Percentiles rank a stretch among this genome's conserved stretches.
Conservation (phyloP, 1,140 invertebrate species). For the Stenopsyche tienmushanensis region DNA sequence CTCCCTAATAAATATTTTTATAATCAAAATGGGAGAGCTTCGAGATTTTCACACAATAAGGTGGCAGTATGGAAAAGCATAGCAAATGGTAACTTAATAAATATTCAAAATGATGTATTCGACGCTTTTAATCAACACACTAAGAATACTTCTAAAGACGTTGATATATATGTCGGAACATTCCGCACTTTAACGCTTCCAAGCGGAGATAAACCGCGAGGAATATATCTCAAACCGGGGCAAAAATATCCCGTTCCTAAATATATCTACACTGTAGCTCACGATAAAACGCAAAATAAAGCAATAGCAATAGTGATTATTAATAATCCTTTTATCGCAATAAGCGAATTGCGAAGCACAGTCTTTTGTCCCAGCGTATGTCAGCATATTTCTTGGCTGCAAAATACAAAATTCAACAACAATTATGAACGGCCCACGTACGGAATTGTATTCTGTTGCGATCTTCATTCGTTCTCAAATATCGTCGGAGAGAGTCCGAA, state of each 20-base stretch:
- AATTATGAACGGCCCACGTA: constrained; percentile 48
- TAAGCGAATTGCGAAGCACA: constrained; percentile 50
- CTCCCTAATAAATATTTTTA: constrained; percentile 48
- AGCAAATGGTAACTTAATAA: constrained; percentile 47
- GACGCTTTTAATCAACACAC: constrained; percentile 37
- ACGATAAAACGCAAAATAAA: constrained; percentile 35
- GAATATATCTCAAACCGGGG: constrained; percentile 44
- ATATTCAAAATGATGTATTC: constrained; percentile 48
- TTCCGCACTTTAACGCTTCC: constrained; percentile 45
- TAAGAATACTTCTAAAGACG: constrained; percentile 32
- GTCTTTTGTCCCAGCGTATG: constrained; percentile 54
- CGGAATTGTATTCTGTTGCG: constrained; percentile 52
- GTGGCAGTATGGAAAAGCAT: constrained; percentile 49
- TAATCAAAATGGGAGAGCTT: constrained; percentile 48
- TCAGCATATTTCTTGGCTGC: constrained; percentile 46
- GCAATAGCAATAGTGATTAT: constrained; percentile 47
- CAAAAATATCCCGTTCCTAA: constrained; percentile 48
- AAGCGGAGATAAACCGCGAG: constrained; percentile 22
- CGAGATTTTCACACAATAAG: constrained; percentile 50
- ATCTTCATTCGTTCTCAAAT: constrained; percentile 44
- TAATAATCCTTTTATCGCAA: constrained; percentile 52
- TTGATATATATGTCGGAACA: constrained; percentile 48
- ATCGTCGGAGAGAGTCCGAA: constrained; percentile 44
- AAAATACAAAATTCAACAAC: constrained; percentile 44
- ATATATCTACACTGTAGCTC: constrained; percentile 49